These are phyloP conservation scores for Megaceryle torquata DNA, from an alignment of 2,113 vertebrate species.

Conservation along the genomic window DNA sequence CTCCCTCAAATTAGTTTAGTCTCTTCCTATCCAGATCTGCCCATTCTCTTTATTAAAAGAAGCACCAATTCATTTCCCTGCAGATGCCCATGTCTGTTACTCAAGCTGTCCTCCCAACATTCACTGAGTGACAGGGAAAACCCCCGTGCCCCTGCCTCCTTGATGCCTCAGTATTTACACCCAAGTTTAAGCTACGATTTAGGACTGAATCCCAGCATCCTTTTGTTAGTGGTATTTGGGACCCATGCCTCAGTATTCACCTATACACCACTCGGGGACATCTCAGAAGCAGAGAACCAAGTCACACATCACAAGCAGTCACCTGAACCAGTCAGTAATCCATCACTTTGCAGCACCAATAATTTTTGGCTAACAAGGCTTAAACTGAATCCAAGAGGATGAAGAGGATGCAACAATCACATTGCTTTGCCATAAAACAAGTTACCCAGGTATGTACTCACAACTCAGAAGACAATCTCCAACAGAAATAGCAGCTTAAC, in stretches of 20 bases:
- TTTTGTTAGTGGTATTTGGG: not conserved
- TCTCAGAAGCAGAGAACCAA: not conserved
- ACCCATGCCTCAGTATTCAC: accelerated
- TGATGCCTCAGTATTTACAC: not conserved
- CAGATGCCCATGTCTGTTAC: not conserved
- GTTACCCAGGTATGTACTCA: not conserved
- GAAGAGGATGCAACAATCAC: not conserved
- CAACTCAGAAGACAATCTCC: not conserved
- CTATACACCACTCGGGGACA: not conserved
- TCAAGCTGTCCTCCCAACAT: not conserved
- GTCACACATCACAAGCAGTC: not conserved
- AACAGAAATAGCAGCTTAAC: not conserved
- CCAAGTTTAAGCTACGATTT: not conserved
- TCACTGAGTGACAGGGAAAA: not conserved
- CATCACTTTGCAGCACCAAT: not conserved
- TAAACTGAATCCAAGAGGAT: not conserved
- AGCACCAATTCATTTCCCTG: not conserved
- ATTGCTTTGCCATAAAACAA: not conserved
- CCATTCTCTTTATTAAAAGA: not conserved
- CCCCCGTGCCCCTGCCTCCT: not conserved
- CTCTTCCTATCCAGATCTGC: not conserved
- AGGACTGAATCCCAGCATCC: not conserved
- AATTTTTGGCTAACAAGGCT: not conserved
- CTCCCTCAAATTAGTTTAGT: not conserved
- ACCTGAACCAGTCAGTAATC: not conserved